Conservation (phyloP, 1,140 invertebrate genomes). For the Polypedilum pembai region DNA sequence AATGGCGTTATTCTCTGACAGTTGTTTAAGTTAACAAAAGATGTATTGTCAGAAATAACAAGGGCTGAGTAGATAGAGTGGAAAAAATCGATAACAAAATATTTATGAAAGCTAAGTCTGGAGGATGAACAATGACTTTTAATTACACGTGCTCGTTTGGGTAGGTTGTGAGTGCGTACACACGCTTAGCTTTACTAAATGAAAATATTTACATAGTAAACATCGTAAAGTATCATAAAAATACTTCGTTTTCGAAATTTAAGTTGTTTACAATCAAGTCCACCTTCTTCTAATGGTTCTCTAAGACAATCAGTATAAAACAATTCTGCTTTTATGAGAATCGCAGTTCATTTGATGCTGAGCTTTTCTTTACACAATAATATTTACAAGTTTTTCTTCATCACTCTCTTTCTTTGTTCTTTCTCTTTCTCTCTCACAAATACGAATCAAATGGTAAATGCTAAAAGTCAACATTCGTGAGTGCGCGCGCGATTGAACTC, state of each 20-base stretch:
- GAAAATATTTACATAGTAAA: too few species aligned
- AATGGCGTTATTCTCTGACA: too few species aligned
- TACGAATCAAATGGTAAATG: not conserved
- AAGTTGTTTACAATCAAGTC: not conserved
- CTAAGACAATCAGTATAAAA: not conserved
- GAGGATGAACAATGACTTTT: not conserved
- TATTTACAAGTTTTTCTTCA: not conserved
- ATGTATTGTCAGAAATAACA: not conserved
- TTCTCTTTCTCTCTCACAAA: not conserved
- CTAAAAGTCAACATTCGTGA: not conserved
- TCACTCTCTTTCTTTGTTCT: not conserved
- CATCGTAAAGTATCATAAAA: too few species aligned
- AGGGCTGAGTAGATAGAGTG: not conserved
- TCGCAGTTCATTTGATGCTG: not conserved
- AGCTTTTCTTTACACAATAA: not conserved
- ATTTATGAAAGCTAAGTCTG: not conserved
- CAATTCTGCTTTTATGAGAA: not conserved
- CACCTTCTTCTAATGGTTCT: not conserved
- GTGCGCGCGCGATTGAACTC: not conserved
- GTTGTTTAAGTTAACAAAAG: too few species aligned
- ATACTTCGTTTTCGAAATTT: too few species aligned
- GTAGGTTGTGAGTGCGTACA: slow-evolving; percentile 7
- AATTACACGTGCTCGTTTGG: slow-evolving; percentile 1
- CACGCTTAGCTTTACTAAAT: not conserved
- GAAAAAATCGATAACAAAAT: not conserved